Evolutionary conservation across 2,797 vertebrate species (phyloP).

Genomic region (Peromyscus attwateri): DNA sequence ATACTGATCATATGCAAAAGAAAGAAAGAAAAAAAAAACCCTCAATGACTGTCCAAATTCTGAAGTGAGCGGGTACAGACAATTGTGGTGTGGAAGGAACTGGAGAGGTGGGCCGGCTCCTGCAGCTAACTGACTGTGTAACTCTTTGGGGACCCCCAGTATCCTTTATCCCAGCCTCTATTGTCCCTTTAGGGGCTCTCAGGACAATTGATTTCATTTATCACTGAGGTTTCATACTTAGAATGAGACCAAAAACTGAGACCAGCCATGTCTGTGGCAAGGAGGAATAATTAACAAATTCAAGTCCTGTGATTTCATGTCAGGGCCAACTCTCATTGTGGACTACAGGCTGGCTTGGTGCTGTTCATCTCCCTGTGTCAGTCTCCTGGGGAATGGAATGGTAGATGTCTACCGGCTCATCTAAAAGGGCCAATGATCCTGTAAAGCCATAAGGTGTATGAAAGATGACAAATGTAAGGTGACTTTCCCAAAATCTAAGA

Average conservation of each 20-base stretch:
- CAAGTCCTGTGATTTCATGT: background rate
- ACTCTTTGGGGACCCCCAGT: background rate
- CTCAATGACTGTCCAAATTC: conserved; percentile 72
- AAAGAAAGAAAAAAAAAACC: background rate
- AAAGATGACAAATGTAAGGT: no score
- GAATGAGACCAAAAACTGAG: conserved; percentile 49
- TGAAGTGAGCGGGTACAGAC: conserved; percentile 11
- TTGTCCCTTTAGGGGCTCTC: conserved; percentile 59
- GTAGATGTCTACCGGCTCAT: background rate
- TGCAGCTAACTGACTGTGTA: background rate
- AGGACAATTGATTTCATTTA: conserved; percentile 77
- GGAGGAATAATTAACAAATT: conserved; percentile 42
- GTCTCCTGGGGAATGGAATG: background rate
- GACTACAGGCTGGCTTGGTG: background rate
- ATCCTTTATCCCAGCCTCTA: background rate
- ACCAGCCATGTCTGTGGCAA: conserved; percentile 34
- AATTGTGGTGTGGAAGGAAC: background rate
- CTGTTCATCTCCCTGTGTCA: background rate
- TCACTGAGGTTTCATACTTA: conserved; percentile 71
- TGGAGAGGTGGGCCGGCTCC: background rate
- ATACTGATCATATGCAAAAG: conserved; percentile 73
- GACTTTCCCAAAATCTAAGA: background rate
- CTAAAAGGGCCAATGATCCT: background rate
- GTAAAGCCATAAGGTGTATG: background rate
- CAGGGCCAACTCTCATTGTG: background rate